Conservation (phyloP, 2,113 vertebrate species). For the Emydocephalus ijimae region DNA sequence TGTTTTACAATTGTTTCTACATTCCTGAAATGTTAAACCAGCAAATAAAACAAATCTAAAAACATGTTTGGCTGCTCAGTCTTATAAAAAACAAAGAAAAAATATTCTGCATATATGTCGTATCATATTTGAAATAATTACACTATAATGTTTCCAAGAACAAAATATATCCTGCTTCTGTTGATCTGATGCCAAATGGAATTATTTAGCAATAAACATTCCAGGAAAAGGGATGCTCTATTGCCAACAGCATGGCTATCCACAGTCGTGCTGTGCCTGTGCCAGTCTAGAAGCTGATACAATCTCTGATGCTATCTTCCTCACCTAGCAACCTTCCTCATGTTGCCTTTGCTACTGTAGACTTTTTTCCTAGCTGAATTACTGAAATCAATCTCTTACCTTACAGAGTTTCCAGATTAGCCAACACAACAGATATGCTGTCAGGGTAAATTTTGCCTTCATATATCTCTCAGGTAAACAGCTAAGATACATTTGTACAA, state of each 20-base stretch:
- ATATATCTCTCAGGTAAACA: conserved; percentile 61
- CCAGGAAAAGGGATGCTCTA: background rate
- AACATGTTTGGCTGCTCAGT: background rate
- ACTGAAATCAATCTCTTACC: conserved; percentile 61
- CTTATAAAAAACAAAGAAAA: background rate
- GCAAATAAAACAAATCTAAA: background rate
- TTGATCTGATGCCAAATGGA: background rate
- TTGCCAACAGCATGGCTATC: background rate
- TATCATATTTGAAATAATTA: background rate
- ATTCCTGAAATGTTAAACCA: background rate
- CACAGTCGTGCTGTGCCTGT: background rate
- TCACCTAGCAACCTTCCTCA: conserved; percentile 4
- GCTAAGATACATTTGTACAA: conserved; percentile 50
- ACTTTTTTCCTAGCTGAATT: background rate
- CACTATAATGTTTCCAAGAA: background rate
- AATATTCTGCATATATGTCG: background rate
- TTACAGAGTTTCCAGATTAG: conserved; percentile 70
- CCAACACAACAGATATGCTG: conserved; percentile 67
- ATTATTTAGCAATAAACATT: background rate
- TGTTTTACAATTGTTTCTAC: background rate
- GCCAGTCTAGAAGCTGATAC: background rate
- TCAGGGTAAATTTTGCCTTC: conserved; percentile 62
- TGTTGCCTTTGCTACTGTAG: background rate
- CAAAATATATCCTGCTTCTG: background rate
- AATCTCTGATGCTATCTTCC: background rate